Evolutionary conservation across 2,888 invertebrate genomes (phyloP).

Genomic region (Mycalesis mineus): DNA sequence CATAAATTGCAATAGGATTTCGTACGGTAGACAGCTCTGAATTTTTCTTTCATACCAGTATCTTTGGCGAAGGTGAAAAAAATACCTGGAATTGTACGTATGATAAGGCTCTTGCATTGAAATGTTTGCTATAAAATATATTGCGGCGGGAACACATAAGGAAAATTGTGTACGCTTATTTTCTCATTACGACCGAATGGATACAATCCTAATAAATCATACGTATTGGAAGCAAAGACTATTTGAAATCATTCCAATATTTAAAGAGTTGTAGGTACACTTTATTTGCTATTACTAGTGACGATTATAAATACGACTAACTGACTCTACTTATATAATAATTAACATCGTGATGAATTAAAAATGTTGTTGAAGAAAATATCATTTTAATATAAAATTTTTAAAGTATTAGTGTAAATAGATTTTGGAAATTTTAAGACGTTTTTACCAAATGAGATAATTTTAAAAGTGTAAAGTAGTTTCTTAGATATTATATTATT

Average conservation of each 20-base stretch:
- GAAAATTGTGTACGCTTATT: slow-evolving; percentile 29
- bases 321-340: too few species aligned
- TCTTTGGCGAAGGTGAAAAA: slow-evolving; percentile 59
- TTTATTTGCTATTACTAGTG: too few species aligned
- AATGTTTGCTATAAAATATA: slow-evolving; percentile 52
- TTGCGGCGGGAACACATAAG: slow-evolving; percentile 34
- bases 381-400: too few species aligned
- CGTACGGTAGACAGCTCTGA: slow-evolving; percentile 61
- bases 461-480: too few species aligned
- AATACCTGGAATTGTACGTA: slow-evolving; percentile 60
- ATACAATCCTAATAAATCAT: slow-evolving; percentile 45
- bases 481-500: too few species aligned
- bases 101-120: slow-evolving; percentile 42
- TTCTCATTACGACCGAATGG: slow-evolving; percentile 42
- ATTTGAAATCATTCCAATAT: not conserved
- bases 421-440: too few species aligned
- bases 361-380: too few species aligned
- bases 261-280: too few species aligned
- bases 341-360: too few species aligned
- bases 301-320: too few species aligned
- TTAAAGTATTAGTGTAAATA: too few species aligned
- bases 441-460: too few species aligned
- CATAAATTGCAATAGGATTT: slow-evolving; percentile 77
- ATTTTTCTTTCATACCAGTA: slow-evolving; percentile 56
- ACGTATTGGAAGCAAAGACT: slow-evolving; percentile 29